Evolutionary conservation across 2,888 invertebrate genomes (phyloP).

Genomic region (Plutella xylostella): DNA sequence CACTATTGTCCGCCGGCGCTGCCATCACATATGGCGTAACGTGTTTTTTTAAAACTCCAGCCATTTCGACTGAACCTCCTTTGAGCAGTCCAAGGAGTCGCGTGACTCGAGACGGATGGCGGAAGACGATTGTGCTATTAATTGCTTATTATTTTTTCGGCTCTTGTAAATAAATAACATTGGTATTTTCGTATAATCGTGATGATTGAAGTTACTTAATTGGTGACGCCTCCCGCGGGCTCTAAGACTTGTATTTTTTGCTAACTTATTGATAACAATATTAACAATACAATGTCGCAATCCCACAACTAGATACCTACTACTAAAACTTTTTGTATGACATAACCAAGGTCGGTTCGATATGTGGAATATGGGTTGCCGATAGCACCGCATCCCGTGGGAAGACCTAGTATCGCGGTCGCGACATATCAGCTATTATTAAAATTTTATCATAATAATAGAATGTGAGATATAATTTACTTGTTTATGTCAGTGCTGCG

Average conservation of each 20-base stretch:
- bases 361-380: not conserved
- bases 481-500: constrained; percentile 48
- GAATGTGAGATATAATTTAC: constrained; percentile 37
- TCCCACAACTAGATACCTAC: too few species aligned
- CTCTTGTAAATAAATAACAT: too few species aligned
- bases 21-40: constrained; percentile 62
- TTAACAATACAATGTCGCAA: too few species aligned
- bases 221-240: too few species aligned
- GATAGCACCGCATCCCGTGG: constrained; percentile 50
- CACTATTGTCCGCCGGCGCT: constrained; percentile 55
- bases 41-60: constrained; percentile 37
- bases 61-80: constrained; percentile 46
- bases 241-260: too few species aligned
- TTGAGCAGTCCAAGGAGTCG: constrained; percentile 42
- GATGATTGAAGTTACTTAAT: too few species aligned
- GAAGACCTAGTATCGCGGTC: constrained; percentile 49
- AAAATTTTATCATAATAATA: constrained; percentile 40
- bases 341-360: too few species aligned
- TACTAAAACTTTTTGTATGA: too few species aligned
- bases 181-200: too few species aligned
- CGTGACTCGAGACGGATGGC: constrained; percentile 41
- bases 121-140: constrained; percentile 43
- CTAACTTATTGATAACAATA: too few species aligned
- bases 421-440: constrained; percentile 24
- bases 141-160: constrained; percentile 25